Conservation (phyloP, 2,888 invertebrate species). For the Drosophila testacea region DNA sequence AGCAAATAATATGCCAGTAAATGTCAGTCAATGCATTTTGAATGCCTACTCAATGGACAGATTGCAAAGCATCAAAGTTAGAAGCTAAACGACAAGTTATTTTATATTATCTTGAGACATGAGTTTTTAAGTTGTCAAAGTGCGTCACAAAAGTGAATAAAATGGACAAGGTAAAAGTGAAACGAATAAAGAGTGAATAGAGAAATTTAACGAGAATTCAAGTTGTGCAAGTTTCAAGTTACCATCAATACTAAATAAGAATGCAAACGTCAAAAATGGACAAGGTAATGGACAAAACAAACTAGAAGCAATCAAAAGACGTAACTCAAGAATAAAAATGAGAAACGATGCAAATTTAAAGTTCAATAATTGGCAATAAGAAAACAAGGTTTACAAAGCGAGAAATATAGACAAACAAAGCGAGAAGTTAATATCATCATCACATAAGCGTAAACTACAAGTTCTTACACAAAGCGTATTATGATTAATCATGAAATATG, state of each 20-base stretch:
- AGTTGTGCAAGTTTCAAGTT: background rate
- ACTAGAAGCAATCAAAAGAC: background rate
- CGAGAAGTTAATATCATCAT: background rate
- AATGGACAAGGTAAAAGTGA: background rate
- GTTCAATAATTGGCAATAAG: background rate
- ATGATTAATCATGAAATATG: background rate
- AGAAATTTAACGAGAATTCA: background rate
- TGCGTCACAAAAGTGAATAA: background rate
- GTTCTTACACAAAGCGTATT: background rate
- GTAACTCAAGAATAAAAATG: background rate
- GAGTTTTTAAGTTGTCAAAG: slow-evolving; percentile 5
- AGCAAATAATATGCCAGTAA: slow-evolving; percentile 17
- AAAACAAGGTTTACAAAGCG: background rate
- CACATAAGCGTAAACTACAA: slow-evolving; percentile 2
- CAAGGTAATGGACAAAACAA: background rate
- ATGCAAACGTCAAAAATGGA: background rate
- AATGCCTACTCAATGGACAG: slow-evolving; percentile 12
- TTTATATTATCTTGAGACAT: slow-evolving; percentile 1
- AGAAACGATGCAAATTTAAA: background rate
- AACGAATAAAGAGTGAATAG: background rate
- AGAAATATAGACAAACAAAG: background rate
- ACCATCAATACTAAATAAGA: background rate
- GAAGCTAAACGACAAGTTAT: slow-evolving; percentile 12
- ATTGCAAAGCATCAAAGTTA: background rate
- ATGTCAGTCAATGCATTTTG: slow-evolving; percentile 41